Conservation (phyloP, 2,113 vertebrate genomes). For the Tragelaphus strepsiceros region DNA sequence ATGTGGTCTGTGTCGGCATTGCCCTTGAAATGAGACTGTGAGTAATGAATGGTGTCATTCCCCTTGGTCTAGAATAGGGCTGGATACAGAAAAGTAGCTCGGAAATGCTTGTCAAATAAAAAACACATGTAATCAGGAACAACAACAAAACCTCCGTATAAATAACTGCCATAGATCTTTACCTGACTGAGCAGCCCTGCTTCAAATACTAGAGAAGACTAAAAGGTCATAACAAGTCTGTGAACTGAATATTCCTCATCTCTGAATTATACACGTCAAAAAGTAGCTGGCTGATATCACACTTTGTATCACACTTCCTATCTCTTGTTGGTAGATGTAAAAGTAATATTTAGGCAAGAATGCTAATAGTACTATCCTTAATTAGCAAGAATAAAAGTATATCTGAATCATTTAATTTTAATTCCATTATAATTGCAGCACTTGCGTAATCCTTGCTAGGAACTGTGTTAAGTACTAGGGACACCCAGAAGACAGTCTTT, state of each 20-base stretch:
- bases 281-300: neutral
- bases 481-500: neutral
- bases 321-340: neutral
- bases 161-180: neutral
- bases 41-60: neutral
- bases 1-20: neutral
- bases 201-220: neutral
- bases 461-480: neutral
- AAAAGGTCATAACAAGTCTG: neutral
- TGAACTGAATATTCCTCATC: neutral
- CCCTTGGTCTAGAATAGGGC: neutral
- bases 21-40: neutral
- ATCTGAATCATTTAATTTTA: neutral
- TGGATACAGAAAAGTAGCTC: neutral
- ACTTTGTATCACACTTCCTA: neutral
- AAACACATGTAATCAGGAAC: neutral
- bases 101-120: neutral
- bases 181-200: neutral
- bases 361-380: neutral
- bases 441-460: neutral
- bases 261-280: neutral
- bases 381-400: neutral
- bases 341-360: neutral
- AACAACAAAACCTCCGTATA: neutral
- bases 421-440: neutral